Percentiles rank a stretch among this genome's conserved stretches.
Evolutionary conservation across 2,113 vertebrate genomes (phyloP).

Genomic region (Phrynosoma platyrhinos): DNA sequence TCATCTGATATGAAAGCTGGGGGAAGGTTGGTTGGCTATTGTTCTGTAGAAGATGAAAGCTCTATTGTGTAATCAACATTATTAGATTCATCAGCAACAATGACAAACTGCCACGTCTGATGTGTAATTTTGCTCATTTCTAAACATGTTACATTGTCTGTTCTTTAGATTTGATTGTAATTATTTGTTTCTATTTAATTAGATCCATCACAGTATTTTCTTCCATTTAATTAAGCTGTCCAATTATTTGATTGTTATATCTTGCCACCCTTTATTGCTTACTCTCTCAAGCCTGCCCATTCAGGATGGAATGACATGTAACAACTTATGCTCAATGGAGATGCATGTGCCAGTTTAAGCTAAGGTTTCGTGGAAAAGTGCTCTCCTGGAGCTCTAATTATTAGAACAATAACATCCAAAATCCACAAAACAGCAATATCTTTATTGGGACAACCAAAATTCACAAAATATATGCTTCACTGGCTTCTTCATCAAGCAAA

Average conservation of each 20-base stretch:
- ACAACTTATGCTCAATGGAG: neutral
- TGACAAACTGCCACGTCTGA: neutral
- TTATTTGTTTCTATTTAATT: conserved; percentile 20
- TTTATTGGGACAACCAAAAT: no score
- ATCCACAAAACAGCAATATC: no score
- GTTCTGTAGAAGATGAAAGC: neutral
- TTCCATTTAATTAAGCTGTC: conserved; percentile 14
- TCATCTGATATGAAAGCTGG: neutral
- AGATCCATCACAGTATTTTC: neutral
- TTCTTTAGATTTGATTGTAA: conserved; percentile 16
- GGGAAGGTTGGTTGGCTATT: neutral
- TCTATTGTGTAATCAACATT: accelerated
- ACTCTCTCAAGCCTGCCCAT: neutral
- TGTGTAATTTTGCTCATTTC: neutral
- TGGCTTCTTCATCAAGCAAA: no score
- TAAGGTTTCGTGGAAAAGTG: no score
- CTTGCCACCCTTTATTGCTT: neutral
- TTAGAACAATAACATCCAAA: neutral
- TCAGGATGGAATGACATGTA: neutral
- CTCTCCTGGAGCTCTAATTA: neutral
- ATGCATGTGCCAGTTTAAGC: no score
- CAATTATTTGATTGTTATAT: neutral
- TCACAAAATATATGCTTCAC: no score
- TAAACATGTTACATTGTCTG: neutral
- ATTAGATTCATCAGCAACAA: neutral